Evolutionary conservation across 2,888 invertebrate genomes (phyloP).

Genomic region (Eurytoma californica): DNA sequence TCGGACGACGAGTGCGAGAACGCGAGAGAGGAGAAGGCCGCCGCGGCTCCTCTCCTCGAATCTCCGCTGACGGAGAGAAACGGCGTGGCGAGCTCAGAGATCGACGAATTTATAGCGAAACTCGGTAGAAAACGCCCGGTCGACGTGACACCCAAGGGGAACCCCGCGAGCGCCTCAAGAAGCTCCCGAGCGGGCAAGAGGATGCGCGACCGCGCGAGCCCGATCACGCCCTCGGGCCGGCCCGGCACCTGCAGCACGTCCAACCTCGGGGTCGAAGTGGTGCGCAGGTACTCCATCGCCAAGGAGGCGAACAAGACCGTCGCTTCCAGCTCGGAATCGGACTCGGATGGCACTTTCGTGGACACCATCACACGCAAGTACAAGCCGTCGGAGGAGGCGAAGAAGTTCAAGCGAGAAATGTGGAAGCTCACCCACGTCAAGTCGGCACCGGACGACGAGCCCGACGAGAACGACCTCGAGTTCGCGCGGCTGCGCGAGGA

Average conservation of each 20-base stretch:
- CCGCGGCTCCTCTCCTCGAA: no score
- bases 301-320: not conserved
- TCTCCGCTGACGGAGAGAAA: not conserved
- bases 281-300: not conserved
- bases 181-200: no score
- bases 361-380: constrained; percentile 28
- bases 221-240: no score
- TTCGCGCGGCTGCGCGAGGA: constrained; percentile 22
- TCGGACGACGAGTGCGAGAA: not conserved
- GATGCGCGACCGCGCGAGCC: no score
- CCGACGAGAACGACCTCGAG: constrained; percentile 48
- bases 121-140: constrained; percentile 16
- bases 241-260: not conserved
- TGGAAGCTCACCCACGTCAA: no score
- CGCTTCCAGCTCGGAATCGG: constrained; percentile 14
- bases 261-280: not conserved
- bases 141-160: not conserved
- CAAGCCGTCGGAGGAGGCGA: not conserved
- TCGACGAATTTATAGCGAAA: constrained; percentile 32
- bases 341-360: not conserved
- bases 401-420: not conserved
- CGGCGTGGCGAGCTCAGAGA: not conserved
- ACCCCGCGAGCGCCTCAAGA: no score
- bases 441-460: constrained; percentile 23
- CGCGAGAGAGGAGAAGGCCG: not conserved